Conservation (phyloP, 2,888 invertebrate species). For the Neoaliturus tenellus region DNA sequence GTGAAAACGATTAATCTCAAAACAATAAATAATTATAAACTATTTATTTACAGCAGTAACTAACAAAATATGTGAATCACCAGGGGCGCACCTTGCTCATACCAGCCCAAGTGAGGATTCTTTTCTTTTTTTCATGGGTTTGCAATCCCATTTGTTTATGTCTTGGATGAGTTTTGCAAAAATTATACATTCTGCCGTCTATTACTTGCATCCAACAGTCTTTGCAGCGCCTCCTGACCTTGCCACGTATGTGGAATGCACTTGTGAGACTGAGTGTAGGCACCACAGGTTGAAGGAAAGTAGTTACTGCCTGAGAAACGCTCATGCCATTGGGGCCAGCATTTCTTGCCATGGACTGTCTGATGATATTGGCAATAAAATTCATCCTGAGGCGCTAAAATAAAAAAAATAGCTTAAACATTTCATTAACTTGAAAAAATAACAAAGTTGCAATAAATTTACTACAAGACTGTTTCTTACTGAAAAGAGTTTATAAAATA, state of each 20-base stretch:
- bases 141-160: conserved; percentile 89
- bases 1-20: not conserved
- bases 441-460: too few relatives aligned
- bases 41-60: conserved; percentile 20
- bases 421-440: too few relatives aligned
- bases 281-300: conserved; percentile 67
- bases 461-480: too few relatives aligned
- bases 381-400: not conserved
- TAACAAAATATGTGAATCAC: conserved; percentile 68
- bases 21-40: not conserved
- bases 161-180: conserved; percentile 85
- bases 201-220: conserved; percentile 85
- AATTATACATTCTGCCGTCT: conserved; percentile 81
- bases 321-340: not conserved
- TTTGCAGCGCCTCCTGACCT: conserved; percentile 82
- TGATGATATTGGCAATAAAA: not conserved
- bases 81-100: conserved; percentile 77
- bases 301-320: not conserved
- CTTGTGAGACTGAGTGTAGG: conserved; percentile 72
- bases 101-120: conserved; percentile 85
- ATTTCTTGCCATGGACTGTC: not conserved
- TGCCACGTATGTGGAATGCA: conserved; percentile 84
- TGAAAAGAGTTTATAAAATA: too few relatives aligned
- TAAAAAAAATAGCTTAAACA: too few relatives aligned
- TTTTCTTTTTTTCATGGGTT: conserved; percentile 78